A percentile compares a stretch with the other conserved stretches of the same genome.
phyloP scores from a whole-genome alignment of 2,888 invertebrate genomes.

The Tipula helvola region DNA sequence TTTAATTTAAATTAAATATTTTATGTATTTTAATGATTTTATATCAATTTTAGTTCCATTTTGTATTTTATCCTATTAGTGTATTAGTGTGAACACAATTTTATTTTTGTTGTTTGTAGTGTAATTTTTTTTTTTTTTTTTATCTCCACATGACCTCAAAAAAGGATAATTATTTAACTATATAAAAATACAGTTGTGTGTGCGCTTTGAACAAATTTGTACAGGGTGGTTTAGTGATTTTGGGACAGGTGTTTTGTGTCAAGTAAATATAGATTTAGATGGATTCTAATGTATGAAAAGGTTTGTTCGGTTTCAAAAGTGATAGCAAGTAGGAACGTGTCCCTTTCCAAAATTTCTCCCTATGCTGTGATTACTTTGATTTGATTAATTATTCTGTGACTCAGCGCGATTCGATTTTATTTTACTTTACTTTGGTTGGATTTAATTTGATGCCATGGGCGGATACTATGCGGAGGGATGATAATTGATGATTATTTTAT shows the following conservation, averaged over 20 bases:
- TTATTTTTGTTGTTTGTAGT: not conserved
- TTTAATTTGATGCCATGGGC: not conserved
- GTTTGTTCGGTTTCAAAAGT: not conserved
- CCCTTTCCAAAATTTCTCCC: not conserved
- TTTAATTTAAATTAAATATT: not conserved
- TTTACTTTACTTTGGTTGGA: not conserved
- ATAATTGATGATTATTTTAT: not conserved
- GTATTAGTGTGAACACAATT: not conserved
- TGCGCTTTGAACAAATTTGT: not conserved
- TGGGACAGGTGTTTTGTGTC: not conserved
- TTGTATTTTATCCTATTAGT: not conserved
- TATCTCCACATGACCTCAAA: conserved; percentile 4
- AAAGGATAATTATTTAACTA: not conserved
- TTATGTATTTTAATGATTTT: not conserved
- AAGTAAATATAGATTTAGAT: not conserved
- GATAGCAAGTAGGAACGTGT: not conserved
- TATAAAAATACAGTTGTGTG: not conserved
- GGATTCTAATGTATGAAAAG: not conserved
- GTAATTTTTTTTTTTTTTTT: not conserved
- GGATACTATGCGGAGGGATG: not conserved
- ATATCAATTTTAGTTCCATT: not conserved
- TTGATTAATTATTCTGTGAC: conserved; percentile 4
- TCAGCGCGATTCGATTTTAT: not conserved
- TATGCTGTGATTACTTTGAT: not conserved
- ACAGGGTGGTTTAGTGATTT: not conserved